These are phyloP conservation scores for Odontocolon sp. DNA, from an alignment of 2,888 invertebrate species.

Conservation along the genomic window DNA sequence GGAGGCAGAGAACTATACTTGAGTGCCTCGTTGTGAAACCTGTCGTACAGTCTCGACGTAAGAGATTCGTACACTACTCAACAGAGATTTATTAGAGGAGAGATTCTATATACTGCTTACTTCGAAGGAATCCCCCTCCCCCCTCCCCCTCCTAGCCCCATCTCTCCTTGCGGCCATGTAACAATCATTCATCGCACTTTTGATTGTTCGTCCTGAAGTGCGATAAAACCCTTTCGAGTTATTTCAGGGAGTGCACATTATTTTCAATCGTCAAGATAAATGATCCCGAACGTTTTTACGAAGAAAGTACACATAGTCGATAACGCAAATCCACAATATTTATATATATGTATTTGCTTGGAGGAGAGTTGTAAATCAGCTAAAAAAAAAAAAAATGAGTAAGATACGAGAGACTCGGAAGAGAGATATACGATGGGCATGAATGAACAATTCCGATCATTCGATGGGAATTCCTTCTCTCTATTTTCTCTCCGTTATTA, in stretches of 20 bases:
- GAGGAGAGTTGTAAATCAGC: background rate
- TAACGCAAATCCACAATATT: background rate
- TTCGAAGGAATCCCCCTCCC: no score
- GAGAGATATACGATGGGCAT: background rate
- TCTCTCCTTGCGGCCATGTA: conserved; percentile 20
- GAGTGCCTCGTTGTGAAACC: conserved; percentile 28
- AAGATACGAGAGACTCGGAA: background rate
- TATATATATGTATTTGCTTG: background rate
- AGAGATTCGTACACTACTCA: conserved; percentile 36
- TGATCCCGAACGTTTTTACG: background rate
- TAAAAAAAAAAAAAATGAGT: no score
- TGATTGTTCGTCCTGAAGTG: conserved; percentile 9
- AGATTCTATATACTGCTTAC: no score
- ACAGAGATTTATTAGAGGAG: conserved; percentile 26
- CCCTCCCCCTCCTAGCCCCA: background rate
- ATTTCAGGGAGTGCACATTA: background rate
- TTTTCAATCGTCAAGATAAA: background rate
- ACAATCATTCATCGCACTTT: conserved; percentile 19
- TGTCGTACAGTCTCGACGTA: conserved; percentile 8
- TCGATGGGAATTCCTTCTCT: background rate
- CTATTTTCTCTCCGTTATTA: conserved; percentile 42
- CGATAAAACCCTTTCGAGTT: conserved; percentile 5
- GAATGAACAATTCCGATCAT: background rate
- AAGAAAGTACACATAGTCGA: background rate
- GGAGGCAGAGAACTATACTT: conserved; percentile 18